Evolutionary conservation across 2,797 vertebrate genomes (phyloP), one percentile per base, ranked within the genome.

Genomic region (Thunnus albacares): DNA sequence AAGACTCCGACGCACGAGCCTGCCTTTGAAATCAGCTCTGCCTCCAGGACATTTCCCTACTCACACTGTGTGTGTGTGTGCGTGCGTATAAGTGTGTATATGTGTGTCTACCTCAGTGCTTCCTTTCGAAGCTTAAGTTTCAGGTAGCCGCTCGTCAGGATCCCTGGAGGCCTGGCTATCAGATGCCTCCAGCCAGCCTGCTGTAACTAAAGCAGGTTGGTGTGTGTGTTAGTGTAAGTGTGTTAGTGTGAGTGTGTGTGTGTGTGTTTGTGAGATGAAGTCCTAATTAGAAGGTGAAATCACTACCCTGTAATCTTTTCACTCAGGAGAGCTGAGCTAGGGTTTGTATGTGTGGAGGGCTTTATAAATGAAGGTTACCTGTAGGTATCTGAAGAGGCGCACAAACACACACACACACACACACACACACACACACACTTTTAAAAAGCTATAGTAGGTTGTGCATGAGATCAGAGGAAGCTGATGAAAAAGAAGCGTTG

Each of bases 171-270:
- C 60, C 41, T 0, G 51, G 80, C 89, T 93, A 94, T 95, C 93
- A 92, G 92, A 93, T 93, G 90, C 90, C 89, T 92, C 86, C 83
- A 89, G 88, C 76, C 79, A 84, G 84, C 82, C 89, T 87, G 84
- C 87, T 92, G 91, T 94, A 94, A 94, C 92, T 91, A 90, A 91
- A 93, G 87, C 72, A 80, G 88, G 58, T 79, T 60, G 56, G 20
- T 82, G 80, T 79, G 73, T 80, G 63, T 82, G 66, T 80, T 24
- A 24, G 66, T 22, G 60, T 17, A 67, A 52, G 35, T 80, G 63
- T 82, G 66, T 80, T 24, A 24, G 66, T 22, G 60, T 17, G 64
- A 52, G 66, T 75, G 60, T 67, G 56, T 59, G 68, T 51, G 55
- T 41, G 62, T 60, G 77, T 60, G 83, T 53, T 52, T 35, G 41